Base-by-base conservation (phyloP, 2,888 invertebrate species). In the Nemotelus pantherinus region DNA sequence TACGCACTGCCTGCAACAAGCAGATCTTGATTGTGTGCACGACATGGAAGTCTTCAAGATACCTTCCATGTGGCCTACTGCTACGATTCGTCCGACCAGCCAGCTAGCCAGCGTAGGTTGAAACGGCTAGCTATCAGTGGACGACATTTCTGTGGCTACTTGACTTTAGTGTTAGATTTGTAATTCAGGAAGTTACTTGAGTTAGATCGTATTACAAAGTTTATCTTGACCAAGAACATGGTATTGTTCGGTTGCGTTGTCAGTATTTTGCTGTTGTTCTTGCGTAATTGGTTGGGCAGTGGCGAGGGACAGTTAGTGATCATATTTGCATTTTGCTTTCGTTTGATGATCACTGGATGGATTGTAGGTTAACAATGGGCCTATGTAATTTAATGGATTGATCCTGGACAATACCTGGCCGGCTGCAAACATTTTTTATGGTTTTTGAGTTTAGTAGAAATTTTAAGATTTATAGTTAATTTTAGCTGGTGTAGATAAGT, bases 111-210 rank as follows among this genome's bases (percentile, higher is more conserved):
- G 70, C 25, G 70, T 70, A 55, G 70, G 70, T 43, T 43, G 70
- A 10, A 43, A 43, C 39, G 43, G 43, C 43, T 50, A 41, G 68
- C 41, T 70, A 70, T 70, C 70, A 70, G 39, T 55, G 70, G 10
- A 55, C 53, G 70, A 70, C 70, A 53, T 70, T 70, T 70, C 70
- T 70, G 53, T 53, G n/a, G 70, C 70, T 70, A 70, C 70, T 70
- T 70, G 55, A 70, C 70, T 70, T 70, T 41, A 70, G 70, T 70
- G 70, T 70, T 70, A 70, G 70, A 70, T 70, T 70, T 70, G 70
- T 70, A 70, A 70, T 70, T 70, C 70, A 70, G 70, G 70, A 70
- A 70, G 70, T 70, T 70, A 70, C 70, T 55, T 43, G 70, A 39
- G 41, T 55, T 5, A 70, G 55, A 67, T 70, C 55, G 70, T 55